Base-by-base conservation (phyloP, 2,113 vertebrate genomes). In the Oenanthe oenanthe region DNA sequence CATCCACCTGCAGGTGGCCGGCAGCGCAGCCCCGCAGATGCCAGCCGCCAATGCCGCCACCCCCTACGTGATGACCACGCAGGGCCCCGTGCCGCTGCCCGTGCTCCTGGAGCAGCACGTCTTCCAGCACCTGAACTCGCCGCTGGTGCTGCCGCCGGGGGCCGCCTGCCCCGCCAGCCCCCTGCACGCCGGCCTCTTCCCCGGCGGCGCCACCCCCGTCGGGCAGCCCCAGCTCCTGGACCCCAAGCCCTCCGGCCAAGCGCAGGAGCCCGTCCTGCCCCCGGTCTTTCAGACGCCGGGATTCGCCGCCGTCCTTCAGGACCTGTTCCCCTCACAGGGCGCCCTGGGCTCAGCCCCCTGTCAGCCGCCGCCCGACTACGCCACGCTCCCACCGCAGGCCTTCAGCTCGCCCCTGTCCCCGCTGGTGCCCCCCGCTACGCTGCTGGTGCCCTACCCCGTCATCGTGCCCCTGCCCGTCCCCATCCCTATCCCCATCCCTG, bases 91-190 rank as follows among this genome's bases (percentile, higher is more conserved):
- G 21, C 99, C 99, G 7, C 97, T 99, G 74, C 99, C 99, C 0
- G 97, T 99, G 62, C 98, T 99, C 91, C 89, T 99, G 97, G 99
- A 99, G 95, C 99, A 99, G 97, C 99, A 99, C 31, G 98, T 99
- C 87, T 98, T 99, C 95, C 99, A 99, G 97, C 99, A 99, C 97
- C 97, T 99, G 95, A 99, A 98, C 95, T 98, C 99, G 4, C 98
- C 99, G 7, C 85, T 98, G 94, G 97, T 99, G 71, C 97, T 99
- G 80, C 98, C 99, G 1, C 99, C 98, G 21, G 96, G 95, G 13
- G 29, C 98, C 1, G 77, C 97, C 18, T 99, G 98, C 67, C 97
- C 98, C 12, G 85, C 97, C 58, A 95, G 95, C 45, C 94, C 99
- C 24, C 96, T 99, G 34, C 99, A 99, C 75, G 97, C 96, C 81